These are phyloP conservation scores for Timema podura DNA, from an alignment of 2,888 invertebrate genomes.

Conservation along the genomic window DNA sequence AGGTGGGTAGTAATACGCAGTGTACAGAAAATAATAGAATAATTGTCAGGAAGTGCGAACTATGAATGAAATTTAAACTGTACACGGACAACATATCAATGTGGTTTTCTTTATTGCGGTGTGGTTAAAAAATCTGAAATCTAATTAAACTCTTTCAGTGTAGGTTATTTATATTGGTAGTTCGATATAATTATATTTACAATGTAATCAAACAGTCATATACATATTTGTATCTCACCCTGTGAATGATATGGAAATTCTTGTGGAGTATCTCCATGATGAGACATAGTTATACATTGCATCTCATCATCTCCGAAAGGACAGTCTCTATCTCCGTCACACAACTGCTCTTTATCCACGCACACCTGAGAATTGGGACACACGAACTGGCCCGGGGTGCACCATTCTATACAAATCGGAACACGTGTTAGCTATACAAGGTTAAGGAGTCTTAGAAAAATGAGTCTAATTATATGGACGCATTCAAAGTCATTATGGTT, in stretches of 20 bases:
- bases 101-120: no score
- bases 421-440: not conserved
- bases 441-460: no score
- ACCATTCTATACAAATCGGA: slow-evolving; percentile 59
- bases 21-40: no score
- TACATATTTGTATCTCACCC: slow-evolving; percentile 44
- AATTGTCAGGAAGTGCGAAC: no score
- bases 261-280: slow-evolving; percentile 53
- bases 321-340: slow-evolving; percentile 67
- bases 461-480: no score
- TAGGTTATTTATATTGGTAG: not conserved
- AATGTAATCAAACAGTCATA: not conserved
- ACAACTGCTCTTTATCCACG: slow-evolving; percentile 60
- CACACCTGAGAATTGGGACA: slow-evolving; percentile 70
- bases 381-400: slow-evolving; percentile 64
- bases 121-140: not conserved
- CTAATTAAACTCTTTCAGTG: not conserved
- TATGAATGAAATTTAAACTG: no score
- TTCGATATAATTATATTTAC: not conserved
- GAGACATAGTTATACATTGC: slow-evolving; percentile 64
- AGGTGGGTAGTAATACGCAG: no score
- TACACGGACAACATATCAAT: no score
- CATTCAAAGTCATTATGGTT: no score
- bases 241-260: slow-evolving; percentile 59
- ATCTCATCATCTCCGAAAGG: slow-evolving; percentile 72